A percentile compares a stretch with the other conserved stretches of the same genome.
phyloP scores from a whole-genome alignment of 1,140 invertebrate species.

The Cataglyphis hispanica region DNA sequence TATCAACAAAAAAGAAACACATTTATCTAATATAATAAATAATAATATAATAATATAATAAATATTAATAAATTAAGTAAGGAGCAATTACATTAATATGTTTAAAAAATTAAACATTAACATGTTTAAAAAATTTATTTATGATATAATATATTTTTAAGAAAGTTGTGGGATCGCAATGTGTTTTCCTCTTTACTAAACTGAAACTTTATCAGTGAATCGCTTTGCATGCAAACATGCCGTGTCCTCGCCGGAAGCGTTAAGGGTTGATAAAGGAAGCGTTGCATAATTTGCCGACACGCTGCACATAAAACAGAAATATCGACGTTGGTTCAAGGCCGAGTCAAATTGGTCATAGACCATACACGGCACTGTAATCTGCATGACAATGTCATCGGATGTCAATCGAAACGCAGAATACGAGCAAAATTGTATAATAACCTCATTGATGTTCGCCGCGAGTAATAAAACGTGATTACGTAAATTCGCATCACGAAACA shows the following conservation, averaged over 20 bases:
- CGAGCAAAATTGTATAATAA: slow-evolving; percentile 39
- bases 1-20: no score
- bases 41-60: background rate
- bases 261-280: slow-evolving; percentile 66
- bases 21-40: no score
- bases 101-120: no score
- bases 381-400: slow-evolving; percentile 65
- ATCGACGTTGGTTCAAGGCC: slow-evolving; percentile 66
- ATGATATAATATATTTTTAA: background rate
- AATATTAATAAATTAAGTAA: background rate
- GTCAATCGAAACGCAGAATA: slow-evolving; percentile 40
- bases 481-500: slow-evolving; percentile 26
- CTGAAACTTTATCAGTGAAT: slow-evolving; percentile 13
- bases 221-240: background rate
- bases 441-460: slow-evolving; percentile 8
- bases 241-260: slow-evolving; percentile 21
- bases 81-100: background rate
- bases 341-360: background rate
- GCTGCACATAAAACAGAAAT: slow-evolving; percentile 53
- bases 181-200: background rate
- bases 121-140: background rate
- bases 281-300: slow-evolving; percentile 59
- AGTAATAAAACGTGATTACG: background rate
- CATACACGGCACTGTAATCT: slow-evolving; percentile 48
- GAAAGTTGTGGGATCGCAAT: background rate